phyloP scores from a whole-genome alignment of 2,113 vertebrate genomes.

The Seriola dumerili region DNA sequence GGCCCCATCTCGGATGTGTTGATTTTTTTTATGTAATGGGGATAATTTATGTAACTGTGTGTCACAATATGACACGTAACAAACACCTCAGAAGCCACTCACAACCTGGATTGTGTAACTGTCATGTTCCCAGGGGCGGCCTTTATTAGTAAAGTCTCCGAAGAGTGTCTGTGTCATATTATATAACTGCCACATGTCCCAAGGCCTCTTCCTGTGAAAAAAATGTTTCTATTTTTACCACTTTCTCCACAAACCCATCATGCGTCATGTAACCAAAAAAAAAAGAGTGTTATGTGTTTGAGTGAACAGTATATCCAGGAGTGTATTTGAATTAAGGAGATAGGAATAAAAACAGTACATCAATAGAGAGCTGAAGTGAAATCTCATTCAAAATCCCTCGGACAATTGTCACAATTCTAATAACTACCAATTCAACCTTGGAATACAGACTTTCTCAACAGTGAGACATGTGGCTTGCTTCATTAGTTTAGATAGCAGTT shows the following conservation, averaged over 20 bases:
- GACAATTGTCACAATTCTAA: background rate
- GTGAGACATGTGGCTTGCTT: background rate
- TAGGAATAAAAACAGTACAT: background rate
- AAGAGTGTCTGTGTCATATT: constrained; percentile 57
- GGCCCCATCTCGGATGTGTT: constrained; percentile 26
- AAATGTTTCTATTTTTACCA: constrained; percentile 60
- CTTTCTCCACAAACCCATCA: constrained; percentile 37
- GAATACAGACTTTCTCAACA: background rate
- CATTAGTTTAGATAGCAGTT: too few relatives aligned
- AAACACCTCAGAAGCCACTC: constrained; percentile 55
- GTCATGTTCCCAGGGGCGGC: constrained; percentile 43
- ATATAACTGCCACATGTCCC: constrained; percentile 55
- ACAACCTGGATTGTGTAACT: constrained; percentile 63
- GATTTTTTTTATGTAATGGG: constrained; percentile 33
- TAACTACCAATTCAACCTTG: background rate
- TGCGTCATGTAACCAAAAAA: constrained; percentile 18
- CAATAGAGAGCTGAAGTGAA: too few relatives aligned
- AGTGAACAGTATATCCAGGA: background rate
- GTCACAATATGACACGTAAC: constrained; percentile 50
- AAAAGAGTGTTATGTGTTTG: background rate
- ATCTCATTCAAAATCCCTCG: background rate
- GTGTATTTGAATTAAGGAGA: background rate
- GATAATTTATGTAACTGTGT: constrained; percentile 65
- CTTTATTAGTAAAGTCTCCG: constrained; percentile 53
- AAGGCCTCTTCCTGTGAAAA: constrained; percentile 28